Base-by-base conservation (phyloP, 1,140 invertebrate species). In the Bombus cullumanus region DNA sequence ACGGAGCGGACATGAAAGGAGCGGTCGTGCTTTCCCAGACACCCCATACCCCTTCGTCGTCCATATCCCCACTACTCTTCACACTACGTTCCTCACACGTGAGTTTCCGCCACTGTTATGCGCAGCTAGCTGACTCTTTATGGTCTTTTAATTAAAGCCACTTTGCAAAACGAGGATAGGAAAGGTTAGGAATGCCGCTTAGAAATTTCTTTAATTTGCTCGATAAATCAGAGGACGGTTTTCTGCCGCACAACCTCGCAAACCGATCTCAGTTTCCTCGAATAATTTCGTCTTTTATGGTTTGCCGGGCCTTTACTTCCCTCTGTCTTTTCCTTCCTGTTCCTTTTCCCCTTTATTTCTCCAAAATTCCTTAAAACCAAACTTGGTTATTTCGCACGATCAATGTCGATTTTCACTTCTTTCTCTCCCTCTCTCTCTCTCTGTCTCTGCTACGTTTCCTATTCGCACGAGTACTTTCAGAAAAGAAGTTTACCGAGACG, bases 61-160 rank as follows among this genome's bases (percentile, higher is more conserved):
- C 37, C 28, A 2, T 39, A 12, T 13, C 18, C 64, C 47, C 53
- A 39, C 76, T 59, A 10, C 10, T 22, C 25, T 22, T 81, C 28
- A 13, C 64, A 39, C 78, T 69, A 66, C n/a, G 77, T 80, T 71
- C 62, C 76, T 79, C 83, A 81, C 89, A 91, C 90, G 92, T 90
- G 88, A 92, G 83, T 31, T 73, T 78, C 78, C 83, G 86, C 86
- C 84, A 89, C 89, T 88, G 88, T 92, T 90, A 91, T 86, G 83
- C 85, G 86, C 85, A 83, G 85, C 34, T 82, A 83, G 87, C 87
- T 91, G 86, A 89, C 89, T 92, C 92, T 93, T 93, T 92, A 93
- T 92, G 89, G 92, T 91, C 87, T 91, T 92, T 92, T 93, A 92
- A 93, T 93, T 93, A 93, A 90, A 93, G 79, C 89, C 90, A 92